phyloP scores from a whole-genome alignment of 92 coral and sea anemone genomes.

The Zoanthus solanderi region DNA sequence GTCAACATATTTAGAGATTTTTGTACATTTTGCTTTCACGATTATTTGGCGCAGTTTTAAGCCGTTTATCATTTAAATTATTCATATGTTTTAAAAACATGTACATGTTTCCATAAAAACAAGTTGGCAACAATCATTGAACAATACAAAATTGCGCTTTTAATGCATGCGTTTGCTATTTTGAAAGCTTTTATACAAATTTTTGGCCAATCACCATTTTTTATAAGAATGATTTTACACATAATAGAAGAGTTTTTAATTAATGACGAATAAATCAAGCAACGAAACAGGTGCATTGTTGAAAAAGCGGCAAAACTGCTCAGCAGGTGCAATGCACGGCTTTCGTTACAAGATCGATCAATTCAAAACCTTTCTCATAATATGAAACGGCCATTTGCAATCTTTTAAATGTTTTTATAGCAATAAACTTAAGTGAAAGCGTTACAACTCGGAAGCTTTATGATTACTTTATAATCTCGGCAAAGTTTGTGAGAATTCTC shows the following conservation, averaged over 20 bases:
- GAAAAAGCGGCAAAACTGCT: not conserved
- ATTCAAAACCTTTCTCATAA: not conserved
- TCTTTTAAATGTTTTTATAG: too few relatives aligned
- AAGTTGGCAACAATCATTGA: not conserved
- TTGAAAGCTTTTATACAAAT: not conserved
- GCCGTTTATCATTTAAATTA: constrained; percentile 12
- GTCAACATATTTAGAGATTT: not conserved
- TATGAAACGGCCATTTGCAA: not conserved
- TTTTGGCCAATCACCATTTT: constrained; percentile 16
- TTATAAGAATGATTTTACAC: not conserved
- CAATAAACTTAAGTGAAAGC: too few relatives aligned
- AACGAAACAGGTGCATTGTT: constrained; percentile 11
- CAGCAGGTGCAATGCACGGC: constrained; percentile 36
- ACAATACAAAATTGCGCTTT: not conserved
- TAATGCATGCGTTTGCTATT: not conserved
- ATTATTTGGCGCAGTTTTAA: not conserved
- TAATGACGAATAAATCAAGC: not conserved
- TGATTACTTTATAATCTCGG: too few relatives aligned
- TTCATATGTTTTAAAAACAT: constrained; percentile 24
- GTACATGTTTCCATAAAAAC: constrained; percentile 43
- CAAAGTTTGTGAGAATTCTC: too few relatives aligned
- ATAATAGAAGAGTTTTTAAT: not conserved
- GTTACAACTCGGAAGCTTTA: too few relatives aligned
- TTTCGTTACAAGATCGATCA: constrained; percentile 1
- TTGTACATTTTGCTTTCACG: constrained; percentile 6